These are phyloP conservation scores for Anguilla anguilla DNA, from an alignment of 2,797 vertebrate genomes.

Conservation along the genomic window DNA sequence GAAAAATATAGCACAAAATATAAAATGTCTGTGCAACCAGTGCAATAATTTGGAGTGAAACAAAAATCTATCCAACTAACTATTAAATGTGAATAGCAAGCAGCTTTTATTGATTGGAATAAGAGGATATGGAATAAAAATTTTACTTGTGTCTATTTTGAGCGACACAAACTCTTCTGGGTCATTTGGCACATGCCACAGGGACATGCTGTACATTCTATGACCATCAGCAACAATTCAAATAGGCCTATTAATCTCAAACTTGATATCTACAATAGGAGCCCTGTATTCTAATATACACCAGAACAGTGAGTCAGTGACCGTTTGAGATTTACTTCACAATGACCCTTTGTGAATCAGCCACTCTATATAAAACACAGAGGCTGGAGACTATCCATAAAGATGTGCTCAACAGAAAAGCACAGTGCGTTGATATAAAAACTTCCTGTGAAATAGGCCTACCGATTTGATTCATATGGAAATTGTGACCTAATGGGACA, in stretches of 20 bases:
- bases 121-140: not conserved
- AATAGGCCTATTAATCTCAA: not conserved
- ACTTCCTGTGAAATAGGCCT: not conserved
- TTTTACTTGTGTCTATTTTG: not conserved
- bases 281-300: not conserved
- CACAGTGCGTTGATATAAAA: not conserved
- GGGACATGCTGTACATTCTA: not conserved
- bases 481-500: not conserved
- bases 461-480: not conserved
- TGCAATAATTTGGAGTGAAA: not conserved
- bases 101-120: not conserved
- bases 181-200: not conserved
- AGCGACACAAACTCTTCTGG: not conserved
- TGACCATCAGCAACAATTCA: not conserved
- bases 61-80: not conserved
- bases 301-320: not conserved
- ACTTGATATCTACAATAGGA: not conserved
- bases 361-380: not conserved
- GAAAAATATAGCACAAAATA: not conserved
- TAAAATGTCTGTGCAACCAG: not conserved
- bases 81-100: not conserved
- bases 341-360: slow-evolving; percentile 1
- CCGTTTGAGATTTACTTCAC: not conserved
- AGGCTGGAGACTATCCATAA: not conserved
- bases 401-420: not conserved